These are phyloP conservation scores for Phortica variegata DNA, from an alignment of 1,140 invertebrate species.

Conservation along the genomic window DNA sequence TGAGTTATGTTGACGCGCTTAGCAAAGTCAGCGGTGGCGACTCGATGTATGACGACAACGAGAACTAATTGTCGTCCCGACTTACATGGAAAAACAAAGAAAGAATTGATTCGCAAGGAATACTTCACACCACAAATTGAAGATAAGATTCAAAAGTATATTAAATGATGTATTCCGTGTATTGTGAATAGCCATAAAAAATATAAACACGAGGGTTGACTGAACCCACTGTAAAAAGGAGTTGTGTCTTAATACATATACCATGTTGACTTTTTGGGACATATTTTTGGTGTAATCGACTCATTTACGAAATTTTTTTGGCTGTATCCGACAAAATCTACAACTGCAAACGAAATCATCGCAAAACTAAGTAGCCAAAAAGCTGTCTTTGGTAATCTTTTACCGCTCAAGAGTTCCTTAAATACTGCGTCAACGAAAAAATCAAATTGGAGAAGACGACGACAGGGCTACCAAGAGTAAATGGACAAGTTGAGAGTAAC, in stretches of 20 bases:
- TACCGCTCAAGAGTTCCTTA: constrained; percentile 5
- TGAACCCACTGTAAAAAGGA: constrained; percentile 41
- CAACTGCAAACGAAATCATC: constrained; percentile 35
- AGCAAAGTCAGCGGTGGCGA: constrained; percentile 15
- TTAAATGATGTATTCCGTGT: constrained; percentile 47
- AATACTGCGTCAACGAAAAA: background rate
- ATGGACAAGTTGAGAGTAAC: background rate
- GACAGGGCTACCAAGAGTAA: constrained; percentile 21
- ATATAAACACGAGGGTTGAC: constrained; percentile 53
- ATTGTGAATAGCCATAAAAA: constrained; percentile 33
- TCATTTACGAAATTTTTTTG: constrained; percentile 32
- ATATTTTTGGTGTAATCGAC: constrained; percentile 38
- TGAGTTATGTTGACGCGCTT: constrained; percentile 38
- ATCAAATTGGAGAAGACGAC: constrained; percentile 27
- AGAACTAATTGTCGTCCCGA: constrained; percentile 22
- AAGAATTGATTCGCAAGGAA: constrained; percentile 47
- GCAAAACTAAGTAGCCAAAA: constrained; percentile 26
- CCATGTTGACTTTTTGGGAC: constrained; percentile 12
- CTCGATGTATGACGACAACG: background rate
- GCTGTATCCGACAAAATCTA: constrained; percentile 48
- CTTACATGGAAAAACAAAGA: constrained; percentile 18
- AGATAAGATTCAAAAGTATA: constrained; percentile 36
- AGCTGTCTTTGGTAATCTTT: constrained; percentile 29
- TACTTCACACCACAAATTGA: constrained; percentile 50
- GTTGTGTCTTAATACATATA: constrained; percentile 15